These are phyloP conservation scores for Lophius piscatorius DNA, from an alignment of 2,113 vertebrate species.

Conservation along the genomic window DNA sequence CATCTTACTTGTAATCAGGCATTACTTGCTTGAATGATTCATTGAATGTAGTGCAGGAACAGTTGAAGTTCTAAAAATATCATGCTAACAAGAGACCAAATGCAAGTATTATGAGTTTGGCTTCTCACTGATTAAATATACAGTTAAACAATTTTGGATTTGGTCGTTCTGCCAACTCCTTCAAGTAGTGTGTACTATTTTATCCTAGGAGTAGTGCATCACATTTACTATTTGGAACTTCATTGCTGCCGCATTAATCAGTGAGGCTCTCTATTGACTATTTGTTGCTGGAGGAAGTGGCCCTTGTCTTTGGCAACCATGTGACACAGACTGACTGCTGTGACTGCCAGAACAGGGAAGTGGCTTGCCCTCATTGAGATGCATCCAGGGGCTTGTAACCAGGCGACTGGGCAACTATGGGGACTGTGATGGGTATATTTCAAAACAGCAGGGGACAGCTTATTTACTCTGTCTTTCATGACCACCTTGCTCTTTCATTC, in stretches of 20 bases:
- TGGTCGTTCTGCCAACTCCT: too few relatives aligned
- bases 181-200: too few relatives aligned
- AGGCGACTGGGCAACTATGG: constrained; percentile 72
- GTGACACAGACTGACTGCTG: constrained; percentile 66
- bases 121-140: constrained; percentile 36
- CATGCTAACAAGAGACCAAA: constrained; percentile 35
- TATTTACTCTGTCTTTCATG: constrained; percentile 52
- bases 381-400: constrained; percentile 73
- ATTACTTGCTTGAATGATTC: constrained; percentile 72
- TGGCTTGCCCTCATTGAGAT: constrained; percentile 59
- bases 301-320: constrained; percentile 66
- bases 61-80: constrained; percentile 75
- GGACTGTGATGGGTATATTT: constrained; percentile 60
- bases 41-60: constrained; percentile 67
- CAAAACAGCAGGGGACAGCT: constrained; percentile 48
- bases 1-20: constrained; percentile 57
- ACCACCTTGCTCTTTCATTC: too few relatives aligned
- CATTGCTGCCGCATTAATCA: constrained; percentile 44
- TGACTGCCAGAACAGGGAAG: constrained; percentile 57
- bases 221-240: constrained; percentile 25
- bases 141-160: constrained; percentile 31
- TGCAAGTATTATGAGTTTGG: constrained; percentile 61
- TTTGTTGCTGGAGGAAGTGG: constrained; percentile 56
- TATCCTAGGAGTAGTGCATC: background rate
- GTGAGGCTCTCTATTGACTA: constrained; percentile 47